These are phyloP conservation scores for Tachina fera DNA, from an alignment of 2,888 invertebrate genomes.

Conservation along the genomic window DNA sequence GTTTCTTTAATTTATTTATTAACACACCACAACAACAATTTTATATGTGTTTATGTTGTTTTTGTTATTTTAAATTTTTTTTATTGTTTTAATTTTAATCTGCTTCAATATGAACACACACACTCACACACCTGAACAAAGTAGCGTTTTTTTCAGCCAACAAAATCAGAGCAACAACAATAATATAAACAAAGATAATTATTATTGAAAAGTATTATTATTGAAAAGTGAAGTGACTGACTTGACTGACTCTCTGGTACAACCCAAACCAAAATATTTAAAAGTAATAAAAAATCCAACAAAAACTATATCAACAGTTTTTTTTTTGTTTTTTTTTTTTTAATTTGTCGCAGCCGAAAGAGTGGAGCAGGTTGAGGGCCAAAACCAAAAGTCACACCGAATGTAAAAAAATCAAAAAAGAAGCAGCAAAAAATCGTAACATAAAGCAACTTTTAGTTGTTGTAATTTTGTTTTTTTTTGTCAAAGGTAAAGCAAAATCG, in stretches of 20 bases:
- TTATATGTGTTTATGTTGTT: background rate
- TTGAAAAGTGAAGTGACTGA: constrained; percentile 32
- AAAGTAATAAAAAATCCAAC: constrained; percentile 43
- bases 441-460: constrained; percentile 45
- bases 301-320: constrained; percentile 44
- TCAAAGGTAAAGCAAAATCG: constrained; percentile 41
- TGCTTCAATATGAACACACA: constrained; percentile 38
- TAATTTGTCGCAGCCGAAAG: background rate
- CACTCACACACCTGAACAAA: constrained; percentile 11
- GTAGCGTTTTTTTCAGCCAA: constrained; percentile 21
- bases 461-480: constrained; percentile 36
- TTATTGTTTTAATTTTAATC: constrained; percentile 22
- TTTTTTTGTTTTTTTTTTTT: constrained; percentile 6
- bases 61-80: constrained; percentile 3
- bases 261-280: constrained; percentile 26
- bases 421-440: constrained; percentile 39
- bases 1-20: constrained; percentile 36
- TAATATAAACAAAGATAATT: constrained; percentile 13
- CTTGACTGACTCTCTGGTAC: constrained; percentile 48
- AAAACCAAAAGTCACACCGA: constrained; percentile 26
- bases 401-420: constrained; percentile 10
- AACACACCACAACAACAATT: constrained; percentile 22
- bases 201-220: constrained; percentile 39
- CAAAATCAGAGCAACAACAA: constrained; percentile 48
- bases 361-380: constrained; percentile 12